Conservation (phyloP, 2,888 invertebrate species). For the Pheosia tremula region DNA sequence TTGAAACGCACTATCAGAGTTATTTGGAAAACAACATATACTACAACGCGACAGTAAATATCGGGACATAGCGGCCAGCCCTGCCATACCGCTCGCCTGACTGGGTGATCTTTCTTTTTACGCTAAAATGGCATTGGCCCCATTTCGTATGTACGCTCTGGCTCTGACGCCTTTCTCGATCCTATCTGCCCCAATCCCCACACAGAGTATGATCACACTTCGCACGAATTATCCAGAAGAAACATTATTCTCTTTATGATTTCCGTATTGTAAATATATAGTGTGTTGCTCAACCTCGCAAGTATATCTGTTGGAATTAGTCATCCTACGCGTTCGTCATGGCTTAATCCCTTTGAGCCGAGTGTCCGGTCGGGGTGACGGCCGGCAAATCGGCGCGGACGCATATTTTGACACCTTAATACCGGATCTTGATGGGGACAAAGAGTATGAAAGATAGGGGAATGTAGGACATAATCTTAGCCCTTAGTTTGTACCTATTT, state of each 20-base stretch:
- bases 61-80: too few relatives aligned
- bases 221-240: not conserved
- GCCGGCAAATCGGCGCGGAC: conserved; percentile 49
- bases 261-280: not conserved
- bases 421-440: conserved; percentile 31
- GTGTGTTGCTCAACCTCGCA: not conserved
- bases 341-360: conserved; percentile 44
- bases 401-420: conserved; percentile 63
- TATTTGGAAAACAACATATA: too few relatives aligned
- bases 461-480: not conserved
- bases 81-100: too few relatives aligned
- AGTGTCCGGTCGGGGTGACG: conserved; percentile 28
- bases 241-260: not conserved
- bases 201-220: too few relatives aligned
- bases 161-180: too few relatives aligned
- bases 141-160: too few relatives aligned
- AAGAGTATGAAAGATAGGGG: conserved; percentile 21
- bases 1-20: too few relatives aligned
- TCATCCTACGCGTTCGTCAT: conserved; percentile 37
- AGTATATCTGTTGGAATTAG: conserved; percentile 1
- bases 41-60: too few relatives aligned
- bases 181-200: too few relatives aligned
- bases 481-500: not conserved
- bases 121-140: too few relatives aligned
- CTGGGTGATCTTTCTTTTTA: too few relatives aligned